Evolutionary conservation across 2,888 invertebrate genomes (phyloP), one percentile per base, ranked within the genome.

Genomic region (Scrobipalpa atriplicella): DNA sequence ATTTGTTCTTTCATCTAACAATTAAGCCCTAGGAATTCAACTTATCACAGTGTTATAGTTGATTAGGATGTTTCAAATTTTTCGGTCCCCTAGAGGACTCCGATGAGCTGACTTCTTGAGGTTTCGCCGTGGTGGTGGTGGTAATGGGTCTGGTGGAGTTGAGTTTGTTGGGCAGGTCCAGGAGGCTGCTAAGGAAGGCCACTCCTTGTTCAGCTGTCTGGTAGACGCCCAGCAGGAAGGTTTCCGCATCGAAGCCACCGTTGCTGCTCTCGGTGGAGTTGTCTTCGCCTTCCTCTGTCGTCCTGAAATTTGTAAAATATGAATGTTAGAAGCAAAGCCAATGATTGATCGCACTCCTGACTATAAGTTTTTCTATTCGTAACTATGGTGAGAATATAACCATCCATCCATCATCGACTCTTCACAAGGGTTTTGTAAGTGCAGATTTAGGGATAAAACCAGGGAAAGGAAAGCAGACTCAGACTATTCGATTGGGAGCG

Each of bases 131-230:
- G 9, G 81, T 79, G 3, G 83, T 76, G 11, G 78, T 71, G n/a
- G 73, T 77, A 18, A 72, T 72, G 1, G 84, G 75, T 67, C 82
- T 85, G 5, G 93, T 90, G 0, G 77, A 70, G 66, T 92, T 90
- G 58, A 78, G 75, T 77, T 86, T 88, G 54, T 76, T 85, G 6
- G 92, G 87, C 52, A 95, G 79, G 51, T 95, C 95, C 60, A 96
- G 81, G 72, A 95, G 93, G 74, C 94, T 95, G 64, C 94, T 94
- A 63, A 96, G 93, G 75, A 95, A 93, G 9, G 94, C 95, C 10
- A 96, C 93, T 16, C 96, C 95, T 80, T 96, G 94, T 75, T 96
- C 95, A 0, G 96, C 95, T 19, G 95, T 95, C 74, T 95, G 94
- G 73, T 95, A 95, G 0, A 96, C 94, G 1, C 94, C 95, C 2